Percentiles rank a stretch among this genome's conserved stretches.
These are phyloP conservation scores for Dolichopus griseipennis DNA, from an alignment of 2,888 invertebrate genomes.

Conservation along the genomic window DNA sequence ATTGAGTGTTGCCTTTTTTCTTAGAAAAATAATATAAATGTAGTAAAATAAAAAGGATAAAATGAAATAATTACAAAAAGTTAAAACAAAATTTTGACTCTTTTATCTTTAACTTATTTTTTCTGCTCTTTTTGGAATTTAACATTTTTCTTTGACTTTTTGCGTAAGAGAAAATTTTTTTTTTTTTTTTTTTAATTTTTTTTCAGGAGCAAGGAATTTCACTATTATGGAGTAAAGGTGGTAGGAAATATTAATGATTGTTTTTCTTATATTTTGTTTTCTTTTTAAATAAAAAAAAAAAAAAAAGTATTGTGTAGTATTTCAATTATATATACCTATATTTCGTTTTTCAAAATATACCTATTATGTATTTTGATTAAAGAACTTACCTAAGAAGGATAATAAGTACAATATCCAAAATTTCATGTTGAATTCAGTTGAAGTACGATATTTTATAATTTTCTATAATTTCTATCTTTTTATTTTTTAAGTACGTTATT, in stretches of 20 bases:
- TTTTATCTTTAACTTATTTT: neutral
- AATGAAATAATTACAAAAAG: too few relatives aligned
- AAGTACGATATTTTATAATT: neutral
- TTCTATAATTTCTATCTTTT: too few relatives aligned
- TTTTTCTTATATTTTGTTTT: neutral
- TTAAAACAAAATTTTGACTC: neutral
- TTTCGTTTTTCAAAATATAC: too few relatives aligned
- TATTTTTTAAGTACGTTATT: too few relatives aligned
- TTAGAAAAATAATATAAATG: neutral
- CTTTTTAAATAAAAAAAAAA: too few relatives aligned
- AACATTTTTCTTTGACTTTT: neutral
- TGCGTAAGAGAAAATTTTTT: neutral
- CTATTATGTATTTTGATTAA: neutral
- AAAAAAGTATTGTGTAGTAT: too few relatives aligned
- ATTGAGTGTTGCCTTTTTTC: neutral
- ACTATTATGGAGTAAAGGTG: neutral
- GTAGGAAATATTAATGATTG: neutral
- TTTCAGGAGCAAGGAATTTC: neutral
- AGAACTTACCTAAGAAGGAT: neutral
- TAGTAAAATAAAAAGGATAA: too few relatives aligned
- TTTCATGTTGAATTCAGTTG: neutral
- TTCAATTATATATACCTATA: too few relatives aligned
- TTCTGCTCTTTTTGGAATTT: neutral
- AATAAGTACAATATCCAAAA: conserved; percentile 6
- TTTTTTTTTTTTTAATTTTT: too few relatives aligned